Evolutionary conservation across 2,113 vertebrate genomes (phyloP).

Genomic region (Channa maculata): DNA sequence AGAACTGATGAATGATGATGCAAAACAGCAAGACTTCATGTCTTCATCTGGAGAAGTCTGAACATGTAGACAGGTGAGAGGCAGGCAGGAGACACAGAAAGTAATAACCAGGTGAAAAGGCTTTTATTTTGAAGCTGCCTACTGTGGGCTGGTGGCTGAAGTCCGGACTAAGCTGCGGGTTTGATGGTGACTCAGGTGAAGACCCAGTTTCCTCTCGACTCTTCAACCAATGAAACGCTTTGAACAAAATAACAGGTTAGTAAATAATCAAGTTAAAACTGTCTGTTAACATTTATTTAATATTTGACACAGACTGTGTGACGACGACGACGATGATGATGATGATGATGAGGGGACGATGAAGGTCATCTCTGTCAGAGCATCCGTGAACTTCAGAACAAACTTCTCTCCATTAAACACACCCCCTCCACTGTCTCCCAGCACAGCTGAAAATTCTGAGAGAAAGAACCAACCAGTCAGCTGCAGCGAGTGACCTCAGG

Average conservation of each 20-base stretch:
- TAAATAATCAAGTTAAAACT: neutral
- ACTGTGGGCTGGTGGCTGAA: neutral
- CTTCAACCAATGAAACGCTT: slow-evolving; percentile 12
- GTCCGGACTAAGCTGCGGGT: neutral
- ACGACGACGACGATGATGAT: no score
- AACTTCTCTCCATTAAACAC: slow-evolving; percentile 52
- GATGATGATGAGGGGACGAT: slow-evolving; percentile 37
- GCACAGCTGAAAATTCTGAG: slow-evolving; percentile 42
- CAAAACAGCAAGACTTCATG: neutral
- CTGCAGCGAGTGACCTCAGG: neutral
- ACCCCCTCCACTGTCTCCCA: slow-evolving; percentile 52
- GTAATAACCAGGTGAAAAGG: neutral
- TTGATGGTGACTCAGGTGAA: neutral
- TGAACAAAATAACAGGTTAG: neutral
- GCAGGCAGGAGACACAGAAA: neutral
- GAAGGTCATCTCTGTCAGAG: slow-evolving; percentile 52
- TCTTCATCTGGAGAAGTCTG: slow-evolving; percentile 27
- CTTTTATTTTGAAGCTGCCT: slow-evolving; percentile 4
- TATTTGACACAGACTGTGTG: slow-evolving; percentile 22
- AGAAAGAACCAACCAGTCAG: slow-evolving; percentile 1
- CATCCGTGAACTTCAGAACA: slow-evolving; percentile 41
- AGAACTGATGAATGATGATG: neutral
- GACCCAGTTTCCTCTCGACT: neutral
- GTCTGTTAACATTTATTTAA: no score
- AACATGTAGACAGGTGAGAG: neutral